These are phyloP conservation scores for Temnothorax ravouxi DNA, from an alignment of 2,888 invertebrate species.

Conservation along the genomic window DNA sequence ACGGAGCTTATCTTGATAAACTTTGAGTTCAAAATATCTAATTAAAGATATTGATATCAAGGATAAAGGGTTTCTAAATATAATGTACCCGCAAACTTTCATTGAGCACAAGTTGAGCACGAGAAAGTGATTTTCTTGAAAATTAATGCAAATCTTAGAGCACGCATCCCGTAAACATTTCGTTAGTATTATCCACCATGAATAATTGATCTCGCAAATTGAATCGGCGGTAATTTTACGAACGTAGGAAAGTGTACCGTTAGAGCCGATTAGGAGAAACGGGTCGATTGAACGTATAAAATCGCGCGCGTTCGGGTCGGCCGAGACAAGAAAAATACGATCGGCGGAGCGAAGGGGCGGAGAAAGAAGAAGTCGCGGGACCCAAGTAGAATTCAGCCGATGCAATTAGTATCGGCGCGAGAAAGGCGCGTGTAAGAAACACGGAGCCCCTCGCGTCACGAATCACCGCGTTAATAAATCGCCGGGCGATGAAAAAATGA, in stretches of 20 bases:
- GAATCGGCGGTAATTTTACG: not conserved
- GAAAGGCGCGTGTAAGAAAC: slow-evolving; percentile 65
- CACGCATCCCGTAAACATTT: not conserved
- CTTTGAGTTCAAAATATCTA: not conserved
- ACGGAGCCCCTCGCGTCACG: not conserved
- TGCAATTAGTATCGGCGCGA: slow-evolving; percentile 67
- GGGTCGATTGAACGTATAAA: slow-evolving; percentile 61
- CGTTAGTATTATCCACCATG: not conserved
- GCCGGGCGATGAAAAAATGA: not conserved
- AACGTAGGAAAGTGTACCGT: slow-evolving; percentile 52
- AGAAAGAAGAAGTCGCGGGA: slow-evolving; percentile 56
- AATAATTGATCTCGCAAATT: slow-evolving; percentile 40
- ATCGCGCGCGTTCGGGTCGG: slow-evolving; percentile 54
- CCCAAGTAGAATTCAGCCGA: slow-evolving; percentile 63
- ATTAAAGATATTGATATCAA: not conserved
- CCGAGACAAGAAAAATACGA: slow-evolving; percentile 55
- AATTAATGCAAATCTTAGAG: slow-evolving; percentile 1
- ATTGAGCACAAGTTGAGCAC: not conserved
- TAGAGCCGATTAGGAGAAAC: slow-evolving; percentile 47
- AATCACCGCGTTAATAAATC: slow-evolving; percentile 34
- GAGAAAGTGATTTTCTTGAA: slow-evolving; percentile 20
- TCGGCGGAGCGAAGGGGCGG: slow-evolving; percentile 19
- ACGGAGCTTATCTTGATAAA: not conserved
- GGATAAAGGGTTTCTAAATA: not conserved
- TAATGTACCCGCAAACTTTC: not conserved